Evolutionary conservation across 2,113 vertebrate genomes (phyloP).

Genomic region (Vimba vimba): DNA sequence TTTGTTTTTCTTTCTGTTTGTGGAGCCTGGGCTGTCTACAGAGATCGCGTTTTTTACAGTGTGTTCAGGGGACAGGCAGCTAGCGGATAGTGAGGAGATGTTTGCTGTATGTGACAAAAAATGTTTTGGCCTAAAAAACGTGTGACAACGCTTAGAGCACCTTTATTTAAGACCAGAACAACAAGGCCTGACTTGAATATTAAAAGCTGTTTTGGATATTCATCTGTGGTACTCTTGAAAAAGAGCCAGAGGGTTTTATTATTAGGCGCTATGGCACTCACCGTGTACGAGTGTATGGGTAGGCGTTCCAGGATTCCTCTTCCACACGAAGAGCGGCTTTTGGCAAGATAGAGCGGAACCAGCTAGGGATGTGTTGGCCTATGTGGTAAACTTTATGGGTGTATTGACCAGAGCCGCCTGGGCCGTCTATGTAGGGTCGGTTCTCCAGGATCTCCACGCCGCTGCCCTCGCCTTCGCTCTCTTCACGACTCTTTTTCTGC

Average conservation of each 20-base stretch:
- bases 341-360: constrained; percentile 89
- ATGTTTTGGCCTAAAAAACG: too few relatives aligned
- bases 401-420: constrained; percentile 85
- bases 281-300: constrained; percentile 89
- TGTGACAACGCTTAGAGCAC: too few relatives aligned
- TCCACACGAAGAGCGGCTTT: constrained; percentile 87
- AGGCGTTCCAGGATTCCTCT: constrained; percentile 90
- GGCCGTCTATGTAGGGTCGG: constrained; percentile 84
- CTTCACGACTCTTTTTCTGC: constrained; percentile 91
- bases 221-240: neutral
- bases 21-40: too few relatives aligned
- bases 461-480: constrained; percentile 86
- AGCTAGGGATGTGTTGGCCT: constrained; percentile 90
- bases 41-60: too few relatives aligned
- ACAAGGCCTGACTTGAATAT: neutral
- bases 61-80: too few relatives aligned
- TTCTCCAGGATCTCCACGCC: constrained; percentile 92
- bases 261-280: constrained; percentile 54
- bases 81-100: too few relatives aligned
- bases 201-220: neutral
- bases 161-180: neutral
- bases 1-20: too few relatives aligned
- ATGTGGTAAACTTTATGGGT: constrained; percentile 91
- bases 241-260: constrained; percentile 7
- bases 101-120: too few relatives aligned